Evolutionary conservation across 2,888 invertebrate species (phyloP), one percentile per base, ranked within the genome.

Genomic region (Nemurella pictetii): DNA sequence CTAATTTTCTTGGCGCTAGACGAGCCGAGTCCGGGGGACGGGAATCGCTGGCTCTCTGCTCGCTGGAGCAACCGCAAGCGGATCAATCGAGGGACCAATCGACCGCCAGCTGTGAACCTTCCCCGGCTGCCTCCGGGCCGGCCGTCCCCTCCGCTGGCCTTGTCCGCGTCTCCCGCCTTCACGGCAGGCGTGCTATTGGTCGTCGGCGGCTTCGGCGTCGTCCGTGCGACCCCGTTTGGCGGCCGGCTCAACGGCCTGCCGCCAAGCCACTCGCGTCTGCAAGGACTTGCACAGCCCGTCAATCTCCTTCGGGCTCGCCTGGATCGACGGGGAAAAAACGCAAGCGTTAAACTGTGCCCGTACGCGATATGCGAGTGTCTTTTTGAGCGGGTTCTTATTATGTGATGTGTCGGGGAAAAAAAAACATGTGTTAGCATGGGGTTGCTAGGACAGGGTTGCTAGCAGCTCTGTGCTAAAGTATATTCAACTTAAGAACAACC

Each of bases 261-360:
- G 82, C 28, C 20, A 2, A 12, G 73, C 28, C 0, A 94, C 91
- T 86, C 94, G 91, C 84, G 91, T 92, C 87, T 93, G 92, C 85
- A 96, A 89, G n/a, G 93, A 92, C 88, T 91, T 92, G 88, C 93
- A 92, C 82, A 96, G 90, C 88, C 93, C 93, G 87, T 93, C 94
- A 32, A 94, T 93, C 89, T 95, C 95, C 87, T 94, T 94, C 0
- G 94, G 93, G 87, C 93, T 93, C 20, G 94, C 93, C 93, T 94
- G 89, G 27, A 89, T 89, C 77, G 84, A 27, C 72, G 84, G 55
- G 78, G 20, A 82, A 28, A n/a, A n/a, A n/a, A n/a, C n/a, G n/a
- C n/a, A n/a, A n/a, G n/a, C n/a, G n/a, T n/a, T n/a, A 81, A 84
- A 81, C 80, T 5, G 75, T 12, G 55, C 55, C 20, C 55, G 55